phyloP scores from a whole-genome alignment of 1,140 invertebrate genomes.

The Drosophila ercepeae region DNA sequence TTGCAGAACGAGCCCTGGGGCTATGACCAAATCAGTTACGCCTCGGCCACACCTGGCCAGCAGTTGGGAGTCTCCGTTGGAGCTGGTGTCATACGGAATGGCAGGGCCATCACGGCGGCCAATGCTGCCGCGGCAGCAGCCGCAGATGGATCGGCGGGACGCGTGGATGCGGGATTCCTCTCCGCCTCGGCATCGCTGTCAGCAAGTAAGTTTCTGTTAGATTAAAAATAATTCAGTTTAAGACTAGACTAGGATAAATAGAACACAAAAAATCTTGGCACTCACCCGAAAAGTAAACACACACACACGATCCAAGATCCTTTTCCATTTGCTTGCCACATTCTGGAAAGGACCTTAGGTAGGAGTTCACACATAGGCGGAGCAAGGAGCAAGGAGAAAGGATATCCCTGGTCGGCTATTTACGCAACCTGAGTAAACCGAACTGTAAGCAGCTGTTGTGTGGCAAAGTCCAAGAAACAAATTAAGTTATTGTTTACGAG shows the following conservation, averaged over 20 bases:
- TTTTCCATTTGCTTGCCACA: slow-evolving; percentile 20
- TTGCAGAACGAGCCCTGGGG: slow-evolving; percentile 69
- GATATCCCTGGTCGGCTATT: slow-evolving; percentile 32
- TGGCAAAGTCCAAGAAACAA: background rate
- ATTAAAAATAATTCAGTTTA: background rate
- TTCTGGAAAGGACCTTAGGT: slow-evolving; percentile 33
- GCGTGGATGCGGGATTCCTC: slow-evolving; percentile 60
- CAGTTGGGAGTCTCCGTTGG: slow-evolving; percentile 45
- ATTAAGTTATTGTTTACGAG: background rate
- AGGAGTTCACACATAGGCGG: slow-evolving; percentile 55
- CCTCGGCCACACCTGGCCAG: slow-evolving; percentile 39
- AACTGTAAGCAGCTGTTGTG: slow-evolving; percentile 35
- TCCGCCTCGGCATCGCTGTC: slow-evolving; percentile 84
- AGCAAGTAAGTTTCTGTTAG: slow-evolving; percentile 84
- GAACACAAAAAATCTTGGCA: too few relatives aligned
- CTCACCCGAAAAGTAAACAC: background rate
- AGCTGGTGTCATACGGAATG: slow-evolving; percentile 74
- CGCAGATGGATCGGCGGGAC: slow-evolving; percentile 26
- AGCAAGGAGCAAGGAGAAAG: slow-evolving; percentile 8
- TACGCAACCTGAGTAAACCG: slow-evolving; percentile 66
- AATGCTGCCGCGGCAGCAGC: slow-evolving; percentile 59
- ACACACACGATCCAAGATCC: slow-evolving; percentile 8
- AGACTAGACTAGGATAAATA: slow-evolving; percentile 4
- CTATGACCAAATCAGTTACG: slow-evolving; percentile 74
- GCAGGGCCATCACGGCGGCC: slow-evolving; percentile 52